Percentiles rank a stretch among this genome's conserved stretches.
Evolutionary conservation across 2,797 vertebrate species (phyloP).

Genomic region (Smutsia gigantea): DNA sequence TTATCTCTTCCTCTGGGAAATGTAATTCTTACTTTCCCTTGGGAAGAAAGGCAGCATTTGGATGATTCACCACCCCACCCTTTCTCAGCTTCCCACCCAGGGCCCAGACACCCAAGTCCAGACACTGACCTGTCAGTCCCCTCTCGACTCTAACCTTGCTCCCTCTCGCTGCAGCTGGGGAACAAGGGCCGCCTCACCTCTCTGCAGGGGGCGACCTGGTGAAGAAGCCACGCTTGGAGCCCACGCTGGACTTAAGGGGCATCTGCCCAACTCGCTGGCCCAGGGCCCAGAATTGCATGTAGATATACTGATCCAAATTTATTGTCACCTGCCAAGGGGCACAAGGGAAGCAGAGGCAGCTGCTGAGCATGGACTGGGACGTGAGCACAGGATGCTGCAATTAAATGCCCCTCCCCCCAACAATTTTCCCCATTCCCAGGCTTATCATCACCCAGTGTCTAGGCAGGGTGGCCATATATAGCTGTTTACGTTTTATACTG

Average conservation of each 20-base stretch:
- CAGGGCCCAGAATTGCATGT: slow-evolving; percentile 86
- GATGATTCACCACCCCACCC: not conserved
- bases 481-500: not conserved
- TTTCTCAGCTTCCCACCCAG: not conserved
- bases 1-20: not conserved
- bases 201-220: slow-evolving; percentile 57
- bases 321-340: slow-evolving; percentile 79
- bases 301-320: slow-evolving; percentile 85
- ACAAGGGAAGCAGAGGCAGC: not conserved
- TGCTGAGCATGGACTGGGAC: not conserved
- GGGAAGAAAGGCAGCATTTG: not conserved
- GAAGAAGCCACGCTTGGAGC: slow-evolving; percentile 73
- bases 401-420: not conserved
- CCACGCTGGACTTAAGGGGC: slow-evolving; percentile 74
- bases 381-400: not conserved
- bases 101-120: not conserved
- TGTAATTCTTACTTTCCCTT: not conserved
- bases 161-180: slow-evolving; percentile 31
- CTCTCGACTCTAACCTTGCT: slow-evolving; percentile 52
- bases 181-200: slow-evolving; percentile 70
- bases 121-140: slow-evolving; percentile 40
- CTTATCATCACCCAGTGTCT: not conserved
- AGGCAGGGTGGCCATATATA: not conserved
- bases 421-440: not conserved
- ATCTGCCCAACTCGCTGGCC: slow-evolving; percentile 83